Evolutionary conservation across 2,888 invertebrate genomes (phyloP), one percentile per base, ranked within the genome.

Genomic region (Chorisops tibialis): DNA sequence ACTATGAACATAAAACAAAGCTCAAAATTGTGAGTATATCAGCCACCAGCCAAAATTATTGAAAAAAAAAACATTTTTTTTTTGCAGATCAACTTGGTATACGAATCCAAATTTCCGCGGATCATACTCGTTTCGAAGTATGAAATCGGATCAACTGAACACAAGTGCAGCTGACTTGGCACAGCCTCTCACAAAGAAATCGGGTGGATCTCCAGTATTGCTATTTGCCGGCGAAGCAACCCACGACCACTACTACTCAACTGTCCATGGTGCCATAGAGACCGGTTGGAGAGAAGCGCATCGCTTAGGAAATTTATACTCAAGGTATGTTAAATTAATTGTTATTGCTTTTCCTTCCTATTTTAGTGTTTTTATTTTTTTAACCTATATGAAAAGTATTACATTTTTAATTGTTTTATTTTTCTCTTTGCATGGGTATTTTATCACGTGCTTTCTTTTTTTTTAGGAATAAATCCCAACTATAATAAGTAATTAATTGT

Each of bases 231-330:
- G 87, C 0, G 87, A 88, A 72, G 85, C 87, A 0, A 84, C 87
- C 0, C 85, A 86, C 14, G 81, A 82, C 49, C 83, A 83, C 67
- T 82, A 80, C 70, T 88, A 83, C 71, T 83, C 83, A 0, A 84
- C 87, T 0, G 87, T 86, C 0, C 88, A 90, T 69, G 89, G 89
- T 0, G 90, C 90, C 0, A 75, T 88, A 0, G 88, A 88, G 70
- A 81, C 84, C n/a, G 90, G 90, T 0, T 83, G 83, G 72, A 81
- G 89, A 37, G 89, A 89, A 72, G 89, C 89, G 1, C 79, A 86
- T 14, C 79, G 87, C 67, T 71, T 87, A 21, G 77, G 80, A 30
- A 69, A 71, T 3, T 71, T 71, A 54, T 76, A 77, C 21, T 41
- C 43, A 16, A 64, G 52, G 65, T 67, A 54, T 51, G 65, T 59